phyloP scores from a whole-genome alignment of 2,888 invertebrate species.

The Mactromeris polynyma region DNA sequence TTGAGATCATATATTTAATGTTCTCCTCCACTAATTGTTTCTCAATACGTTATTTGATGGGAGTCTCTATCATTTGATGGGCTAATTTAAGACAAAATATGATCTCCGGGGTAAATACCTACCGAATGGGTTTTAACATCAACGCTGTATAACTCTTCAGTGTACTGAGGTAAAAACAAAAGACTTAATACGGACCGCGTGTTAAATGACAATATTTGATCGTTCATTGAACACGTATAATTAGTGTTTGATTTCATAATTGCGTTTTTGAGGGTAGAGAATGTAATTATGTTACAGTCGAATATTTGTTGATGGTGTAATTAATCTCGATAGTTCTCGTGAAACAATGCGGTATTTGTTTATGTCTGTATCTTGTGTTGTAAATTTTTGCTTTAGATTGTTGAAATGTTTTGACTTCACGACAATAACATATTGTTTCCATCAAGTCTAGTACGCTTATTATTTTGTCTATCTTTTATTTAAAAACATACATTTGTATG shows the following conservation, averaged over 20 bases:
- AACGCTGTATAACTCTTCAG: neutral
- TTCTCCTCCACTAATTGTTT: too few species aligned
- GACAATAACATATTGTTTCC: too few species aligned
- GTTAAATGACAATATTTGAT: neutral
- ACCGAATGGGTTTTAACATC: neutral
- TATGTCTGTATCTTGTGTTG: neutral
- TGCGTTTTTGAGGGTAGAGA: conserved; percentile 20
- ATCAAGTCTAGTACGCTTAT: too few species aligned
- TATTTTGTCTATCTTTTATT: neutral
- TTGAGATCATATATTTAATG: too few species aligned
- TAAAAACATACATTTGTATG: neutral
- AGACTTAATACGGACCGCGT: neutral
- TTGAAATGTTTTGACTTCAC: neutral
- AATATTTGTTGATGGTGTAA: neutral
- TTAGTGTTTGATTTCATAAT: conserved; percentile 28
- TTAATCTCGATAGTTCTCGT: neutral
- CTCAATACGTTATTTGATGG: neutral
- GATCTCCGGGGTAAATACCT: neutral
- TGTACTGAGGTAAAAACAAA: neutral
- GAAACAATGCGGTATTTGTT: neutral
- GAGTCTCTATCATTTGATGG: neutral
- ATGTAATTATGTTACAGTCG: neutral
- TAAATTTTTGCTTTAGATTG: neutral
- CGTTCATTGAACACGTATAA: neutral
- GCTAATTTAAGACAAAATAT: neutral